Evolutionary conservation across 2,888 invertebrate genomes (phyloP), one percentile per base, ranked within the genome.

Genomic region (Metalampra italica): DNA sequence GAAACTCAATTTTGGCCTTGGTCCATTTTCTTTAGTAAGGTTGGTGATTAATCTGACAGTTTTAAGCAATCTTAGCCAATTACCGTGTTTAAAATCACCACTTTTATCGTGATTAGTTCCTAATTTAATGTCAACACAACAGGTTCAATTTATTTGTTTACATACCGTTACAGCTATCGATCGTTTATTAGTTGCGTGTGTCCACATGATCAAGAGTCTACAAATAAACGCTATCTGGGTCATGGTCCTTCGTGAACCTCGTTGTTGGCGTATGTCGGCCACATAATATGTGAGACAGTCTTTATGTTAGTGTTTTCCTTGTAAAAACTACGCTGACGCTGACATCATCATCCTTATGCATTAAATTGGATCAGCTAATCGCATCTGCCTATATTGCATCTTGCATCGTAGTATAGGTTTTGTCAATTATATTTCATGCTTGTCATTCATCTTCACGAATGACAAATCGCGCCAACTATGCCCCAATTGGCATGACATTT

Each of bases 211-310:
- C 73, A 65, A 14, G 71, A 68, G 61, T 78, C 75, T 70, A 75
- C 78, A 76, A 81, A 83, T 82, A 82, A 71, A 69, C 73, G 61
- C 62, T 59, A 85, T 78, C 71, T 81, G 63, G 87, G 88, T 87
- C 88, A 87, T 53, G 87, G 87, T 74, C 76, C 68, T 58, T 56
- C 54, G 62, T 71, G 73, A 77, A 75, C 77, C 73, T 80, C 69
- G 77, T 69, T 72, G 76, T 69, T 68, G 66, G 46, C 45, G 22
- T 9, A 11, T 9, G 22, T 36, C 9, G 37, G 15, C 37, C 36
- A 29, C 47, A 36, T 36, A n/a, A 36, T 36, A 32, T 11, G n/a
- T 36, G 36, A 36, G n/a, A 7, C 32, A 32, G 32, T 32, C 32
- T 14, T 12, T 39, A 11, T 32, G 36, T 30, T 14, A 22, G 34